Evolutionary conservation across 2,888 invertebrate genomes (phyloP).

Genomic region (Eupeodes latifasciatus): DNA sequence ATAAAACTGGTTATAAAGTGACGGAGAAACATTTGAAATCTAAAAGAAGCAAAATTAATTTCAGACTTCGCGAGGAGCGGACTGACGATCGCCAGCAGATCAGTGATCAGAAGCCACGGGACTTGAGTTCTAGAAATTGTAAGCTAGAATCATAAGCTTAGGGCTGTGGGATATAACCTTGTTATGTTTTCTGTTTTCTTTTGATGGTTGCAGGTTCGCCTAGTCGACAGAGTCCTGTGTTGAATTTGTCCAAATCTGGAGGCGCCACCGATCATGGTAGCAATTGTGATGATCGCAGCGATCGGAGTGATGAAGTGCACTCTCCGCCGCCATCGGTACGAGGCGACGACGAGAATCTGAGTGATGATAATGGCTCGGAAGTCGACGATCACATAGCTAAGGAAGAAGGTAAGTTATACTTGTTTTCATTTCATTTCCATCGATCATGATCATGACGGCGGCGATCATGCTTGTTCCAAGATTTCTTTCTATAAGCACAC

Average conservation of each 20-base stretch:
- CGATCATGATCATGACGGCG: neutral
- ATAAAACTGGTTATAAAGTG: neutral
- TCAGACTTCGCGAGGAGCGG: conserved; percentile 93
- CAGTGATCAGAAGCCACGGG: conserved; percentile 92
- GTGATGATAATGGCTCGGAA: conserved; percentile 94
- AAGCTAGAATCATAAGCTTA: conserved; percentile 79
- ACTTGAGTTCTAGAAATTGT: conserved; percentile 95
- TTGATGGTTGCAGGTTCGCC: conserved; percentile 86
- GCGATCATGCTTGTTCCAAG: neutral
- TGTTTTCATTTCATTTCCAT: neutral
- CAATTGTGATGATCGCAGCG: conserved; percentile 87
- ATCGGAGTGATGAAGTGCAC: conserved; percentile 86
- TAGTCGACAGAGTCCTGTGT: conserved; percentile 95
- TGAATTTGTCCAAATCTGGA: conserved; percentile 95
- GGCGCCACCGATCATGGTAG: conserved; percentile 88
- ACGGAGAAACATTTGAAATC: conserved; percentile 63
- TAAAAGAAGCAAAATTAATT: conserved; percentile 76
- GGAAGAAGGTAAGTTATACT: conserved; percentile 86
- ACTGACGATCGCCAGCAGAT: conserved; percentile 94
- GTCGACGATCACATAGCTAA: conserved; percentile 93
- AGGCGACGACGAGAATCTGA: conserved; percentile 90
- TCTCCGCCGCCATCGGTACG: conserved; percentile 87
- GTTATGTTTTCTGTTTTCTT: conserved; percentile 62
- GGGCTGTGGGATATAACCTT: neutral
- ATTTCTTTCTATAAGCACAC: neutral